phyloP scores from a whole-genome alignment of 1,140 invertebrate genomes.

The Lordiphosa stackelbergi region DNA sequence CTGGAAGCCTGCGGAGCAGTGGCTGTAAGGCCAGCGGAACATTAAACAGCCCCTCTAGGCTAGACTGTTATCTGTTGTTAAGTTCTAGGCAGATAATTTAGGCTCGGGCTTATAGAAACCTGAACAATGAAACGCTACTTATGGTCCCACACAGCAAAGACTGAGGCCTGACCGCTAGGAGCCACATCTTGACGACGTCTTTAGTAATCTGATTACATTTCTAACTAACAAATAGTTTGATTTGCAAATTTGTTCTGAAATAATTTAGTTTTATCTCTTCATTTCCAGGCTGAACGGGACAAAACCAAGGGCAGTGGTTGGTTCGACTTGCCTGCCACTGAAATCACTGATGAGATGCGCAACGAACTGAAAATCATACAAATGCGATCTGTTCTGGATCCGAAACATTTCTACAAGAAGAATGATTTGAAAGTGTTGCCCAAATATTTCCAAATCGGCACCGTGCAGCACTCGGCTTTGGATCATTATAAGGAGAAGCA shows the following conservation, averaged over 20 bases:
- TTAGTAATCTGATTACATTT: slow-evolving; percentile 70
- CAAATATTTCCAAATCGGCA: slow-evolving; percentile 94
- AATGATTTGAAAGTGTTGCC: slow-evolving; percentile 91
- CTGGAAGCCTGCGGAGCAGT: slow-evolving; percentile 32
- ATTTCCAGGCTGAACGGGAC: slow-evolving; percentile 80
- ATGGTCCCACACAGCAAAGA: slow-evolving; percentile 33
- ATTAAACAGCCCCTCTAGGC: slow-evolving; percentile 29
- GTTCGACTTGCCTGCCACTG: slow-evolving; percentile 91
- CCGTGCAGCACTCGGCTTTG: slow-evolving; percentile 84
- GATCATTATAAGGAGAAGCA: slow-evolving; percentile 87
- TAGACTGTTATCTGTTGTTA: slow-evolving; percentile 45
- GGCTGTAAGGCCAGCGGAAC: slow-evolving; percentile 76
- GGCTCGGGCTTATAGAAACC: slow-evolving; percentile 33
- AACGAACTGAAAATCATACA: slow-evolving; percentile 92
- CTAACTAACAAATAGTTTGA: too few relatives aligned
- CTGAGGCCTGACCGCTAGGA: slow-evolving; percentile 18
- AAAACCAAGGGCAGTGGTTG: slow-evolving; percentile 91
- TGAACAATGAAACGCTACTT: slow-evolving; percentile 34
- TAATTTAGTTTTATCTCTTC: not conserved
- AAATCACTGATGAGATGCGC: slow-evolving; percentile 91
- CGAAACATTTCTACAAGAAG: slow-evolving; percentile 95
- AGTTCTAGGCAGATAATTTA: slow-evolving; percentile 43
- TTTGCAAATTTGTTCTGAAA: too few relatives aligned
- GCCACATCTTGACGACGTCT: slow-evolving; percentile 71
- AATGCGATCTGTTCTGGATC: slow-evolving; percentile 94